A percentile compares a stretch with the other conserved stretches of the same genome.
These are phyloP conservation scores for Cyprinodon tularosa DNA, from an alignment of 2,113 vertebrate species.

Conservation along the genomic window DNA sequence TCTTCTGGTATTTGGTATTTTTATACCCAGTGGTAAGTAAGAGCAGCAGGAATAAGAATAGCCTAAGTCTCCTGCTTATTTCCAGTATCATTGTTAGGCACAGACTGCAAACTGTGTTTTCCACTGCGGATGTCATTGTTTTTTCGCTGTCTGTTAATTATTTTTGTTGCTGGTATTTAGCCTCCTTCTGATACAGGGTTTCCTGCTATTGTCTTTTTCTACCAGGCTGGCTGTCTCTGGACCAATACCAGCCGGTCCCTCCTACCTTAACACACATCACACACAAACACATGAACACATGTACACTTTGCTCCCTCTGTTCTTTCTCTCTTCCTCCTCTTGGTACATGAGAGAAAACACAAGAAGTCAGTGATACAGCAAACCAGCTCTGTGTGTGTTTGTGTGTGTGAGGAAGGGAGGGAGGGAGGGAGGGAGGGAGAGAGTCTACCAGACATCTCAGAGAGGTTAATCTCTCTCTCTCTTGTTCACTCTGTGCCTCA, in stretches of 20 bases:
- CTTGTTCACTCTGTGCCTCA: slow-evolving; percentile 28
- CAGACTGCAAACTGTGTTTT: slow-evolving; percentile 54
- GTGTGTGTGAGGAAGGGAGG: slow-evolving; percentile 19
- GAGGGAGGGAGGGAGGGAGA: slow-evolving; percentile 42
- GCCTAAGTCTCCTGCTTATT: slow-evolving; percentile 12
- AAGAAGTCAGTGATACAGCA: slow-evolving; percentile 65
- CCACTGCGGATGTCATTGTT: slow-evolving; percentile 64
- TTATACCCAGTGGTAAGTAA: slow-evolving; percentile 22
- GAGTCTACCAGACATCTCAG: slow-evolving; percentile 59
- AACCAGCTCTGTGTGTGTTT: slow-evolving; percentile 49
- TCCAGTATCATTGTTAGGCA: slow-evolving; percentile 59
- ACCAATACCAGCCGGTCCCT: slow-evolving; percentile 62
- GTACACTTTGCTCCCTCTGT: slow-evolving; percentile 25
- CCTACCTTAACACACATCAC: slow-evolving; percentile 58
- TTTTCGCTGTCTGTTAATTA: slow-evolving; percentile 70
- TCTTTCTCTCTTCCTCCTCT: slow-evolving; percentile 58
- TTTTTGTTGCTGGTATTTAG: slow-evolving; percentile 71
- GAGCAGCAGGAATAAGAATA: slow-evolving; percentile 15
- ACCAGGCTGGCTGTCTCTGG: slow-evolving; percentile 67
- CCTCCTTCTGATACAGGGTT: slow-evolving; percentile 75
- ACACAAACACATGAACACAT: slow-evolving; percentile 20
- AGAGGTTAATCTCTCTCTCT: slow-evolving; percentile 41
- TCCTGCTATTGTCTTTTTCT: slow-evolving; percentile 79
- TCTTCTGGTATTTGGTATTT: slow-evolving; percentile 13
- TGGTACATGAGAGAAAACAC: slow-evolving; percentile 70